Base-by-base conservation (phyloP, 2,888 invertebrate species). In the Dryobota labecula region DNA sequence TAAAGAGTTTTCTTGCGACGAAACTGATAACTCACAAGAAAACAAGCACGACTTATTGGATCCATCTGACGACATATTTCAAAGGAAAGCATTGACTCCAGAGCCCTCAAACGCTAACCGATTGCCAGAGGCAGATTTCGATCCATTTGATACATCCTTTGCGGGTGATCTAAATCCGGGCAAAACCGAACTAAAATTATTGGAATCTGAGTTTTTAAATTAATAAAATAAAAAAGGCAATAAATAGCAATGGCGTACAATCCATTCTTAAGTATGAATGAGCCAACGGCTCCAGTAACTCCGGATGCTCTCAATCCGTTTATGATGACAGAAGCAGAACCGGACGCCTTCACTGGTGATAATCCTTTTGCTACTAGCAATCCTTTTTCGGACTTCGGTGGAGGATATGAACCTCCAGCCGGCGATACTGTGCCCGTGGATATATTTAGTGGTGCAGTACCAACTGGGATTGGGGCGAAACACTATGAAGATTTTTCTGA, bases 141-240 rank as follows among this genome's bases (percentile, higher is more conserved):
- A 98, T 95, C 98, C 98, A 0, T 98, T 98, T 87, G 98, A 98
- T 89, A 98, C 98, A 0, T 98, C 98, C 7, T 97, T 98, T 85
- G 98, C 98, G 0, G 96, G 96, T 62, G 97, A 97, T 87, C 96
- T 98, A 56, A 97, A 97, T 78, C 98, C 98, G 0, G 98, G 98
- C 4, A 97, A 97, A 90, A 97, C 98, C 0, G 98, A 98, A 92
- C 91, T 98, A 0, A 98, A 98, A 88, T 90, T 98, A 30, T 92
- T 98, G 0, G 98, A 98, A 91, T 97, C 97, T 63, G 98, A 98
- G 91, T 95, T 98, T 86, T 84, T 96, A 73, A 78, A 86, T 49
- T 83, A 91, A 92, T 49, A 67, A 41, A 60, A 54, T 18, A 45
- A 73, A 27, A 60, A 70, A 51, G n/a, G 8, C 56, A 49, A 33